These are phyloP conservation scores for Blastobasis adustella DNA, from an alignment of 2,888 invertebrate species.

Conservation along the genomic window DNA sequence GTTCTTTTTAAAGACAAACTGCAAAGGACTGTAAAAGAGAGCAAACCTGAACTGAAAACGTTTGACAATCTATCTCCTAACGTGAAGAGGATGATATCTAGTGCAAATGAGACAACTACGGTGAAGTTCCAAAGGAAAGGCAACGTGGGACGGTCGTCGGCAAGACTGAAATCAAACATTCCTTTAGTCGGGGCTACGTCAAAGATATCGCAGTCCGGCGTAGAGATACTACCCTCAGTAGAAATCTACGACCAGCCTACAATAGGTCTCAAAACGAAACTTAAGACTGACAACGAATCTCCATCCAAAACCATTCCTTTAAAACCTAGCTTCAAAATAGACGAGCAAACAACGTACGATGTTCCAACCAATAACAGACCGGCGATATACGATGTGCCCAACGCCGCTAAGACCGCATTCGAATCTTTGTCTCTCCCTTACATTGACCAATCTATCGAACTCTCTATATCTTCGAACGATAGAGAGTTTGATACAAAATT, in stretches of 20 bases:
- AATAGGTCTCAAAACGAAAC: constrained; percentile 31
- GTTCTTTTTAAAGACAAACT: constrained; percentile 38
- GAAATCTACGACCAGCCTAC: constrained; percentile 64
- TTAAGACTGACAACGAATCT: constrained; percentile 31
- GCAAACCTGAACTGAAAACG: constrained; percentile 41
- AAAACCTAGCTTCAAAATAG: constrained; percentile 53
- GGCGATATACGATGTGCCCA: constrained; percentile 64
- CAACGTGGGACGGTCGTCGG: constrained; percentile 45
- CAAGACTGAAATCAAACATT: constrained; percentile 58
- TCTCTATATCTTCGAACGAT: constrained; percentile 65
- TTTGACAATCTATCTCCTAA: constrained; percentile 76
- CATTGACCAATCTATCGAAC: constrained; percentile 66
- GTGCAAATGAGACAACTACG: constrained; percentile 62
- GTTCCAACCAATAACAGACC: constrained; percentile 63
- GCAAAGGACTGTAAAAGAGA: constrained; percentile 53
- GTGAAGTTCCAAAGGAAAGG: constrained; percentile 60
- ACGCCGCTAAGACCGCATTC: constrained; percentile 54
- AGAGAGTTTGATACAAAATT: constrained; percentile 68
- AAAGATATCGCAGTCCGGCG: constrained; percentile 66
- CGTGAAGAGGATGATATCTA: constrained; percentile 76
- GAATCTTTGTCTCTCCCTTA: constrained; percentile 63
- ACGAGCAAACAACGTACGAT: constrained; percentile 52
- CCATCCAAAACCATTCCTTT: constrained; percentile 26
- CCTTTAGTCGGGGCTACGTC: constrained; percentile 68
- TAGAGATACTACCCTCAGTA: constrained; percentile 60